These are phyloP conservation scores for Hypocryptadius cinnamomeus DNA, from an alignment of 2,113 vertebrate genomes.

Conservation along the genomic window DNA sequence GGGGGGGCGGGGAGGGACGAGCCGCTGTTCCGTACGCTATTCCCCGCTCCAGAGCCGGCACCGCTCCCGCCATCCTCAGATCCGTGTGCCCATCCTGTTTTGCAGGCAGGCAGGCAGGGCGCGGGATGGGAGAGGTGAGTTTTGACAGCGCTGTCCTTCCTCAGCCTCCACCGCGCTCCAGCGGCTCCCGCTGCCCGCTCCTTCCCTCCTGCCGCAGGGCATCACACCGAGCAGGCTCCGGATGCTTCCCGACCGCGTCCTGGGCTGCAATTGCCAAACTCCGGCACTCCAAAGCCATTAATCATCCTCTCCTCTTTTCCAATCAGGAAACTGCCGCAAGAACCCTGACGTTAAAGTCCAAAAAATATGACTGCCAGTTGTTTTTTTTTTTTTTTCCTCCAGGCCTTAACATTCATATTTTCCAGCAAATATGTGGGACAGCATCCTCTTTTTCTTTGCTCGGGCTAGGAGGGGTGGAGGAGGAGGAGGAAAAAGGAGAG, in stretches of 20 bases:
- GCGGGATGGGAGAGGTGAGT: accelerated
- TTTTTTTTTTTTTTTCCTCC: neutral
- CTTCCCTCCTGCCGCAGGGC: neutral
- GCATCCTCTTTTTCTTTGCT: neutral
- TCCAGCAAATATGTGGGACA: neutral
- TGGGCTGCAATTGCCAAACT: neutral
- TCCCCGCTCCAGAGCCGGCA: neutral
- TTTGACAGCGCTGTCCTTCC: accelerated
- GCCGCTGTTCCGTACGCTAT: neutral
- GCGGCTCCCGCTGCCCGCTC: neutral
- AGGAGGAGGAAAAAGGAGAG: neutral
- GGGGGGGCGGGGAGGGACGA: neutral
- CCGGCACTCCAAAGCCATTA: neutral
- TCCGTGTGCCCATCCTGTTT: neutral
- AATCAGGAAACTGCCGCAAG: slow-evolving; percentile 38
- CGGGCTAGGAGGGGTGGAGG: neutral
- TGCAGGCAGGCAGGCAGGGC: neutral
- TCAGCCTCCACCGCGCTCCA: accelerated
- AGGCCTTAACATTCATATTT: neutral
- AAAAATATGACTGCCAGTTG: neutral
- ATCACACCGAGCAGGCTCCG: neutral
- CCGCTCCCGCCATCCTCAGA: neutral
- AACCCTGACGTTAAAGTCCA: neutral
- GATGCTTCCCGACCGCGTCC: neutral
- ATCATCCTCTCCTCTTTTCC: slow-evolving; percentile 30